Percentiles rank a stretch among this genome's conserved stretches.
Evolutionary conservation across 35 echinoderm and acorn worm genomes (phyloP).

Genomic region (Diadema setosum): DNA sequence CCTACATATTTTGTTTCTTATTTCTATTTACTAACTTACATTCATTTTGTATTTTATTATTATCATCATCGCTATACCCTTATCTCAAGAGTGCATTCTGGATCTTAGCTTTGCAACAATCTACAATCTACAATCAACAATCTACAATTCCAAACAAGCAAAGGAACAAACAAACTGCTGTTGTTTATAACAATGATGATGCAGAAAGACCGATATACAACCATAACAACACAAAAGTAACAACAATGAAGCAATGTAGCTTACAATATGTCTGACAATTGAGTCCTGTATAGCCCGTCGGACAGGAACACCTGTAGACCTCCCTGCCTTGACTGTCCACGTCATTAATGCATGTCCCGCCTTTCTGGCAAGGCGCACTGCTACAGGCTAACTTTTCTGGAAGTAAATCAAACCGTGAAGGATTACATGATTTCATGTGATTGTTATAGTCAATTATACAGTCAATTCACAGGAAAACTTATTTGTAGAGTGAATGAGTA

Average conservation of each 20-base stretch:
- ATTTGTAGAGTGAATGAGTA: no score
- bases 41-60: no score
- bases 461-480: no score
- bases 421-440: no score
- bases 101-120: neutral
- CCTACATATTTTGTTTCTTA: no score
- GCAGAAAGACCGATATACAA: no score
- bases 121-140: no score
- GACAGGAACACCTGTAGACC: constrained; percentile 1
- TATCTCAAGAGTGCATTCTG: neutral
- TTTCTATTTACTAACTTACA: no score
- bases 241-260: neutral
- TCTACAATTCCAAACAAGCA: neutral
- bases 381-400: constrained; percentile 27
- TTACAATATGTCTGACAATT: constrained; percentile 80
- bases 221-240: neutral
- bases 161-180: neutral
- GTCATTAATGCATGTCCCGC: constrained; percentile 38
- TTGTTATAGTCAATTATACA: no score
- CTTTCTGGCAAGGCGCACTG: constrained; percentile 52
- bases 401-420: neutral
- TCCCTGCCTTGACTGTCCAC: neutral
- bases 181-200: neutral
- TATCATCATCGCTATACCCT: neutral
- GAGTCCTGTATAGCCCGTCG: constrained; percentile 34